Conservation (phyloP, 2,113 vertebrate species). For the Hemicordylus capensis region DNA sequence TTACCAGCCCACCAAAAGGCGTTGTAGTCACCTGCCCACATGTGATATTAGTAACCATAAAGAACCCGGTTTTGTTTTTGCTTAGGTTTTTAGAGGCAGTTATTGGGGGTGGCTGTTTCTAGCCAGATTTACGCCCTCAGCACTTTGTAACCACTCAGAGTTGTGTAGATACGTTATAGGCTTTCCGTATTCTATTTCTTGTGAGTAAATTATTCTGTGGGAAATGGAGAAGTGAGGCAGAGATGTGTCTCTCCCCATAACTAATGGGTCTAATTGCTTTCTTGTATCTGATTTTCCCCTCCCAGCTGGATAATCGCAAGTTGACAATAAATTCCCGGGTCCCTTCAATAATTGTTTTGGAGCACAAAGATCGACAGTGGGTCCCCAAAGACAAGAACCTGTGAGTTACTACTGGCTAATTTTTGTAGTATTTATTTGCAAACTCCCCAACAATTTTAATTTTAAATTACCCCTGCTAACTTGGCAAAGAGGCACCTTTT, state of each 20-base stretch:
- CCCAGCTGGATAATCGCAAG: slow-evolving; percentile 85
- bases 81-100: too few species aligned
- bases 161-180: too few species aligned
- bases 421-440: not conserved
- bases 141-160: too few species aligned
- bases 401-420: slow-evolving; percentile 71
- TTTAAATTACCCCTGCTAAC: too few species aligned
- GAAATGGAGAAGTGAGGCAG: not conserved
- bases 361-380: slow-evolving; percentile 84
- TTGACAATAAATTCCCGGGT: slow-evolving; percentile 81
- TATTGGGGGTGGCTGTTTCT: too few species aligned
- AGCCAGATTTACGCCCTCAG: too few species aligned
- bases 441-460: not conserved
- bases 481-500: too few species aligned
- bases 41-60: too few species aligned
- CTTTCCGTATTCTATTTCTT: not conserved
- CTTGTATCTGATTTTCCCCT: not conserved
- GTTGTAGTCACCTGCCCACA: too few species aligned
- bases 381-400: slow-evolving; percentile 89
- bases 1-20: too few species aligned
- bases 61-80: too few species aligned
- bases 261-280: not conserved
- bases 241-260: not conserved
- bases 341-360: slow-evolving; percentile 88
- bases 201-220: not conserved